These are phyloP conservation scores for Chloropsis cyanopogon DNA, from an alignment of 2,113 vertebrate species.

Conservation along the genomic window DNA sequence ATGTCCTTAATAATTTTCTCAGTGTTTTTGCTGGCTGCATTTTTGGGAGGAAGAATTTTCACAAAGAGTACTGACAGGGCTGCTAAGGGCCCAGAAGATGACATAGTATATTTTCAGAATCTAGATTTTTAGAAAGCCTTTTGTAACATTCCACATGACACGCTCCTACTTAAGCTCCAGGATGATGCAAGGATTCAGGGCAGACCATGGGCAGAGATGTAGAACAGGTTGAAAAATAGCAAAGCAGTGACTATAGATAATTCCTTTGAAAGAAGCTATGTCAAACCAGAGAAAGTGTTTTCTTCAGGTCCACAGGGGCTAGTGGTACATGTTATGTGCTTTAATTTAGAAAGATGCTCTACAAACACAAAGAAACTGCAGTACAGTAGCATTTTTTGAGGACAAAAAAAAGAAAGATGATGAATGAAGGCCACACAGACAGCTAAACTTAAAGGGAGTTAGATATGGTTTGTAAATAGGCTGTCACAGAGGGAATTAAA, in stretches of 20 bases:
- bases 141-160: not conserved
- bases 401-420: not conserved
- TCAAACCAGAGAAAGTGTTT: not conserved
- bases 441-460: not conserved
- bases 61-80: not conserved
- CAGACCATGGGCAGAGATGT: not conserved
- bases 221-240: slow-evolving; percentile 21
- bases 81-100: not conserved
- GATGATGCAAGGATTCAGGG: not conserved
- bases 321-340: not conserved
- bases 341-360: not conserved
- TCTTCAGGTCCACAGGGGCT: not conserved
- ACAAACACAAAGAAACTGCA: not conserved
- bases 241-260: not conserved
- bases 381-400: not conserved
- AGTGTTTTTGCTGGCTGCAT: not conserved
- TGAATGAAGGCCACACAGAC: not conserved
- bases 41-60: not conserved
- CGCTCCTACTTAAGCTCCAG: not conserved
- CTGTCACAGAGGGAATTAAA: not conserved
- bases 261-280: not conserved
- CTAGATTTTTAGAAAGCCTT: not conserved
- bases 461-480: slow-evolving; percentile 17
- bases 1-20: not conserved
- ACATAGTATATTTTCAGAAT: not conserved